phyloP scores from a whole-genome alignment of 2,888 invertebrate species.

The Melieria picta region DNA sequence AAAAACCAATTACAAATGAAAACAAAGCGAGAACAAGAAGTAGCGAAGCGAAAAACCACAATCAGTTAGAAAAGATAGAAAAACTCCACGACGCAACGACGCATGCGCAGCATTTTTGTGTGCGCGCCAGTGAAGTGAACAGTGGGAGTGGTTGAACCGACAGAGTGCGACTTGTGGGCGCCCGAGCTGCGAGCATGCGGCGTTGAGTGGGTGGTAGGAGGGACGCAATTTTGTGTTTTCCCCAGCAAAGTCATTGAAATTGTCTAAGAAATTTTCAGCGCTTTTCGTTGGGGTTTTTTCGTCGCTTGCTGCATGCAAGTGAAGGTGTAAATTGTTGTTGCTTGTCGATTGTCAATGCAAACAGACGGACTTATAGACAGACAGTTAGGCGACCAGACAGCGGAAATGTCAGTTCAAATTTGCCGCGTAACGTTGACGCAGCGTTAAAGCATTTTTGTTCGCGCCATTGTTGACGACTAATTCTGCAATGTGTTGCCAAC shows the following conservation, averaged over 20 bases:
- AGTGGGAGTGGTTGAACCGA: too few relatives aligned
- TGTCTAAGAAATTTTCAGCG: background rate
- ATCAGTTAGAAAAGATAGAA: background rate
- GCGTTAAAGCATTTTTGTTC: too few relatives aligned
- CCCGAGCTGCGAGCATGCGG: too few relatives aligned
- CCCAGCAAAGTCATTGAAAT: too few relatives aligned
- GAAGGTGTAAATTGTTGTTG: conserved; percentile 17
- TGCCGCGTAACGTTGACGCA: too few relatives aligned
- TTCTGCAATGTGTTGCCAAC: too few relatives aligned
- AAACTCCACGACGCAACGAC: background rate
- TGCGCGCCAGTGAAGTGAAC: background rate
- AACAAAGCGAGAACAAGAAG: background rate
- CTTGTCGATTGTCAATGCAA: conserved; percentile 18
- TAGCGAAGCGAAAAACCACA: background rate
- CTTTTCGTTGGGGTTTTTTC: background rate
- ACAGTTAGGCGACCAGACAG: background rate
- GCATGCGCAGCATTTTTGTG: conserved; percentile 16
- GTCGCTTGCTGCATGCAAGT: background rate
- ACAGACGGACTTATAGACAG: background rate
- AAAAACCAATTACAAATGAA: too few relatives aligned
- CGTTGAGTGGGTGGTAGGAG: too few relatives aligned
- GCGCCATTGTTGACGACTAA: too few relatives aligned
- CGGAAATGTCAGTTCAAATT: conserved; percentile 19
- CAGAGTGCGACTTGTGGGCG: too few relatives aligned
- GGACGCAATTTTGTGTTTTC: too few relatives aligned